Conservation (phyloP, 2,113 vertebrate species). For the Oreochromis aureus region DNA sequence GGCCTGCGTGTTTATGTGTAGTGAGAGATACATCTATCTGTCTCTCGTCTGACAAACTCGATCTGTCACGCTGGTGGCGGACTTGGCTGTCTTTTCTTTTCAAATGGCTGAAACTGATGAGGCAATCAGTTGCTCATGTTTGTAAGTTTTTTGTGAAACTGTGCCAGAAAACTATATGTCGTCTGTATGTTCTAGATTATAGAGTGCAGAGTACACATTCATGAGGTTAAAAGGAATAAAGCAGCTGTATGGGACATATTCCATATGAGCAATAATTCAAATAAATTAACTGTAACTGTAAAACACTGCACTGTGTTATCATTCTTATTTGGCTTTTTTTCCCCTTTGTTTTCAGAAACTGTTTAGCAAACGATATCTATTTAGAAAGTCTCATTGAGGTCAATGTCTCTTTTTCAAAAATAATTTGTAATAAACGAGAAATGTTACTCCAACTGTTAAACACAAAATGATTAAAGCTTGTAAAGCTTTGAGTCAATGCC, state of each 20-base stretch:
- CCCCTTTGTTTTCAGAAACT: neutral
- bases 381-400: neutral
- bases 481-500: neutral
- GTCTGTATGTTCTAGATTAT: neutral
- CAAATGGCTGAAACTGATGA: slow-evolving; percentile 42
- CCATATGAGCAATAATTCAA: neutral
- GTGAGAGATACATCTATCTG: slow-evolving; percentile 29
- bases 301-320: neutral
- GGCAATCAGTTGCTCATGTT: slow-evolving; percentile 2
- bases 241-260: neutral
- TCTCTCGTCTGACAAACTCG: slow-evolving; percentile 49
- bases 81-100: slow-evolving; percentile 34
- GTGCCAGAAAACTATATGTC: neutral
- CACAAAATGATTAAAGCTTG: neutral
- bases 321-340: neutral
- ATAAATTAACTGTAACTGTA: neutral
- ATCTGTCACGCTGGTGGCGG: slow-evolving; percentile 45
- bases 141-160: neutral
- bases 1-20: neutral
- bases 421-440: neutral
- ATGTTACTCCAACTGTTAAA: neutral
- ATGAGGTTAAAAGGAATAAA: neutral
- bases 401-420: neutral
- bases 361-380: neutral
- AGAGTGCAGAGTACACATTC: neutral